Evolutionary conservation across 2,888 invertebrate genomes (phyloP), one percentile per base, ranked within the genome.

Genomic region (Cantharis lateralis): DNA sequence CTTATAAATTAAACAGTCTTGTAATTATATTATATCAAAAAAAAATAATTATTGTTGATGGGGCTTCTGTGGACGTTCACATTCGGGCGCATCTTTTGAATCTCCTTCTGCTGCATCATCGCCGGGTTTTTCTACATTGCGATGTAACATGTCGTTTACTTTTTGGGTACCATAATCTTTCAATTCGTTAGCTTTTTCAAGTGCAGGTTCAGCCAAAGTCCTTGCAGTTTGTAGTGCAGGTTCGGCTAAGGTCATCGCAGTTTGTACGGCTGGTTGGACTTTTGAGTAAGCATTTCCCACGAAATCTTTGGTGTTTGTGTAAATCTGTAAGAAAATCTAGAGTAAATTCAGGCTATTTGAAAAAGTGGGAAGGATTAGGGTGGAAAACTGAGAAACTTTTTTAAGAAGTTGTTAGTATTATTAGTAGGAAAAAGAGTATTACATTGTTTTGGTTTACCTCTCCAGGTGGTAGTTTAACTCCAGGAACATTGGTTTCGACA

Each of bases 401-500:
- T 72, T 20, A 62, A 68, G 24, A 71, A 69, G 18, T 18, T 48
- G 3, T 7, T 20, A 64, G n/a, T 64, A 9, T 24, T 69, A 70
- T 32, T 62, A 66, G 66, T 26, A 32, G n/a, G 18, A 10, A 15
- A 61, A 62, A 13, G 1, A 61, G 9, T 66, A 26, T n/a, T 11
- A 66, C 63, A 24, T 24, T 24, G 24, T 1, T 24, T 72, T 66
- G 64, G 79, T 81, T 82, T 86, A 91, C 91, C 87, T 91, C 89
- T 80, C 87, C 85, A 9, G 91, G 90, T 62, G 90, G 91, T 77
- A 91, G 85, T 81, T 90, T 91, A 0, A 91, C 89, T 2, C 90
- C 89, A 0, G 91, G 91, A 1, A 91, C 87, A 85, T 90, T 91
- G 71, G 87, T 85, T 85, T 91, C 91, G 1, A 91, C 89, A 15